Base-by-base conservation (phyloP, 2,888 invertebrate species). In the Abrostola tripartita region DNA sequence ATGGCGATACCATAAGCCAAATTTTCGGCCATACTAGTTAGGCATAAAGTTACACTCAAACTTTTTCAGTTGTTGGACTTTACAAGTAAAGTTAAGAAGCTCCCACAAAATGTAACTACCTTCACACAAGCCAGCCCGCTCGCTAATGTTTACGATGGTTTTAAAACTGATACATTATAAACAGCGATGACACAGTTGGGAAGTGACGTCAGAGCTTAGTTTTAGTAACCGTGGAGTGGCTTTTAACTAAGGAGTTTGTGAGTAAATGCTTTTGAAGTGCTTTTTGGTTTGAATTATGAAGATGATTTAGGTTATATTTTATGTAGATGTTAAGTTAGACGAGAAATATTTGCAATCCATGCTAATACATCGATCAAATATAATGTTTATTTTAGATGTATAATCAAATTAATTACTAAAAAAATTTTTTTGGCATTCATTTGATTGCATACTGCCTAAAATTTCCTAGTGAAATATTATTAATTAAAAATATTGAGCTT, bases 81-180 rank as follows among this genome's bases (percentile, higher is more conserved):
- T 65, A 66, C 58, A 54, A 41, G 65, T 49, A 74, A 74, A 62
- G 65, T 73, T 70, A 49, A 9, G 57, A 65, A 76, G 74, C 62
- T 76, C 63, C 65, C 56, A 75, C 76, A 73, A 75, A 73, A 71
- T 61, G 56, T 69, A 69, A 76, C 68, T 65, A 66, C 66, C 59
- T 76, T 50, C 35, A 37, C 54, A 55, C 63, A 58, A 77, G 76
- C 75, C 68, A 76, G 79, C 68, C 64, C 68, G 65, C 51, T 68
- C 42, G 51, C 66, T 68, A 68, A 74, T 75, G 79, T 78, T 79
- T 79, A 79, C 65, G 78, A 72, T 40, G 71, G 74, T 80, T 80
- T 80, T 78, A 80, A 80, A 76, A 80, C 76, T 80, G 81, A 74
- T 81, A 80, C 79, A 79, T 79, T 76, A 80, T 80, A 78, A 78